These are phyloP conservation scores for Argyrosomus regius DNA, from an alignment of 2,797 vertebrate species.

Conservation along the genomic window DNA sequence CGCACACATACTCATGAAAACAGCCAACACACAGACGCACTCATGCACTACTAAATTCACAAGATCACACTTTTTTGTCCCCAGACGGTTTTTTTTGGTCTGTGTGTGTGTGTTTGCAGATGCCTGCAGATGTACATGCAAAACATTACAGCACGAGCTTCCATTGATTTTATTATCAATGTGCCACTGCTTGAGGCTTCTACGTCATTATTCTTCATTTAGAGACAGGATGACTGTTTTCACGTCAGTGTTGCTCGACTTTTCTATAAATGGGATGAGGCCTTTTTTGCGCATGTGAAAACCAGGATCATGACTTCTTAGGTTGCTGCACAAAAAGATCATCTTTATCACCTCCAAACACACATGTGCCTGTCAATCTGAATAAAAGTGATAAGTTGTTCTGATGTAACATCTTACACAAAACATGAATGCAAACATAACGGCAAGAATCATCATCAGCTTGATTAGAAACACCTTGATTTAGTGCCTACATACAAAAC, in stretches of 20 bases:
- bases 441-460: slow-evolving; percentile 34
- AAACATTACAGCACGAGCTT: slow-evolving; percentile 17
- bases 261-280: background rate
- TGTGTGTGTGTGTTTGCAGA: slow-evolving; percentile 14
- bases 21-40: slow-evolving; percentile 30
- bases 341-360: slow-evolving; percentile 14
- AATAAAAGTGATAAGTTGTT: background rate
- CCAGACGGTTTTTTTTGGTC: slow-evolving; percentile 18
- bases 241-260: background rate
- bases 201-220: slow-evolving; percentile 27
- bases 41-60: slow-evolving; percentile 33
- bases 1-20: slow-evolving; percentile 18
- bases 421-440: slow-evolving; percentile 31
- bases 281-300: background rate
- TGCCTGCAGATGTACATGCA: slow-evolving; percentile 33
- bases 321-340: slow-evolving; percentile 19
- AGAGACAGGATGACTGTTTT: slow-evolving; percentile 21
- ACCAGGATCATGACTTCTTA: background rate
- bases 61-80: slow-evolving; percentile 20
- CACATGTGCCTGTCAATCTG: slow-evolving; percentile 20
- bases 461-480: slow-evolving; percentile 49
- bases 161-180: slow-evolving; percentile 33
- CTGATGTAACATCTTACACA: slow-evolving; percentile 29
- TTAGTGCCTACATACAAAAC: slow-evolving; percentile 19
- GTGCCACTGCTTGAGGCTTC: slow-evolving; percentile 21